phyloP scores from a whole-genome alignment of 2,888 invertebrate genomes.

The Octodonta nipae region DNA sequence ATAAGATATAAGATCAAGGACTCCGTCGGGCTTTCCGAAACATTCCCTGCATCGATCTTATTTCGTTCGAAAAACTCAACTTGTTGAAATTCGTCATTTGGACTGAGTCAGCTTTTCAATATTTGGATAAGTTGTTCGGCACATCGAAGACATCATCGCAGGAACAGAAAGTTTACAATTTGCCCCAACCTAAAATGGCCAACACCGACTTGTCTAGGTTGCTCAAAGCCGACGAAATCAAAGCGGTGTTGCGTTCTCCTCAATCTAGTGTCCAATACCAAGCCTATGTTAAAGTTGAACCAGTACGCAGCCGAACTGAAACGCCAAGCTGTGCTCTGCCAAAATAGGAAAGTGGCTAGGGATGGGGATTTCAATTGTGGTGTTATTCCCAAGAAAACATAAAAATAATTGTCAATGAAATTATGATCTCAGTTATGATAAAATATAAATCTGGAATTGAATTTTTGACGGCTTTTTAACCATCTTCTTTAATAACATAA shows the following conservation, averaged over 20 bases:
- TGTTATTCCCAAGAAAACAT: too few relatives aligned
- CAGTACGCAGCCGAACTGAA: too few relatives aligned
- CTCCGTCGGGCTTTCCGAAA: conserved; percentile 93
- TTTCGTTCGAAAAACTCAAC: conserved; percentile 77
- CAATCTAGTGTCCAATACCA: too few relatives aligned
- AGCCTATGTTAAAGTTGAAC: too few relatives aligned
- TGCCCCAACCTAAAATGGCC: conserved; percentile 95
- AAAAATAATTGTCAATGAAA: too few relatives aligned
- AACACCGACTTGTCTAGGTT: conserved; percentile 89
- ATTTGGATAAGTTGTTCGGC: conserved; percentile 86
- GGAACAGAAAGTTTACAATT: conserved; percentile 77
- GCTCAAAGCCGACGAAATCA: conserved; percentile 90
- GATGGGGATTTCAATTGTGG: too few relatives aligned
- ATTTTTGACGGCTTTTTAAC: too few relatives aligned
- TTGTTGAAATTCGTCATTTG: conserved; percentile 91
- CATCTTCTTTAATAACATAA: too few relatives aligned
- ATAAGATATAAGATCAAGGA: conserved; percentile 78
- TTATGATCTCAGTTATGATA: neutral
- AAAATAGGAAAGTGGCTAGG: too few relatives aligned
- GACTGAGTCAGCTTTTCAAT: conserved; percentile 93
- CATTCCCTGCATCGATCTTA: conserved; percentile 90
- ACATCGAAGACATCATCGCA: conserved; percentile 76
- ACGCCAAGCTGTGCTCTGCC: too few relatives aligned
- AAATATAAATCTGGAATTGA: conserved; percentile 1
- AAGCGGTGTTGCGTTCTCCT: conserved; percentile 78